These are phyloP conservation scores for Quiscalus mexicanus DNA, from an alignment of 2,113 vertebrate genomes.

Conservation along the genomic window DNA sequence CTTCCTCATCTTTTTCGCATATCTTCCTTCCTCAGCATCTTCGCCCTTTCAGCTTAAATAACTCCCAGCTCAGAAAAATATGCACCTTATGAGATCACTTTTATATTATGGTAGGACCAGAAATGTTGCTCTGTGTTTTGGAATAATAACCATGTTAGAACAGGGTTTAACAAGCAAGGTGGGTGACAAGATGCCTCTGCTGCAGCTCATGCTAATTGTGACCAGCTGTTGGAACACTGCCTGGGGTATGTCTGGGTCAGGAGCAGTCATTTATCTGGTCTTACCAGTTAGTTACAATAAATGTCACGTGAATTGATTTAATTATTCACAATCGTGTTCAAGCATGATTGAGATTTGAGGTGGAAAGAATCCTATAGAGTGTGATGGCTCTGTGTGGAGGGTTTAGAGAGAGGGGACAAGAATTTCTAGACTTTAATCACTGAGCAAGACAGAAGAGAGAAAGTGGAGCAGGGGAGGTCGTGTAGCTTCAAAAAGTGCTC, in stretches of 20 bases:
- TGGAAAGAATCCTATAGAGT: background rate
- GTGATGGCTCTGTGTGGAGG: background rate
- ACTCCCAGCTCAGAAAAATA: background rate
- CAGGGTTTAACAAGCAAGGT: background rate
- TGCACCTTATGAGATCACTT: background rate
- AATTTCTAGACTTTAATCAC: background rate
- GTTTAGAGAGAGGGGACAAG: background rate
- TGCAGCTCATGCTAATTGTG: background rate
- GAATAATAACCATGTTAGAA: background rate
- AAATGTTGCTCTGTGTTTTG: background rate
- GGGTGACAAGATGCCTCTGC: background rate
- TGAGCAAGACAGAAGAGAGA: background rate
- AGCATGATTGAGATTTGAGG: background rate
- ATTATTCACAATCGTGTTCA: background rate
- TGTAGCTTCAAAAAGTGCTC: rapidly evolving
- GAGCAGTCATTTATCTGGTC: background rate
- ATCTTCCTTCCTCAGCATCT: background rate
- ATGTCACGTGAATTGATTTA: background rate
- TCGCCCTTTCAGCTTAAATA: background rate
- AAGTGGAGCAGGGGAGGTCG: rapidly evolving
- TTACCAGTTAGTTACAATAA: background rate
- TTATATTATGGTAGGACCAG: background rate
- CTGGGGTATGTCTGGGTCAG: background rate
- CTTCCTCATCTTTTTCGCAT: background rate
- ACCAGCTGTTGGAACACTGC: background rate